Conservation (phyloP, 64 coral and sea anemone species). For the Porites australiensis region DNA sequence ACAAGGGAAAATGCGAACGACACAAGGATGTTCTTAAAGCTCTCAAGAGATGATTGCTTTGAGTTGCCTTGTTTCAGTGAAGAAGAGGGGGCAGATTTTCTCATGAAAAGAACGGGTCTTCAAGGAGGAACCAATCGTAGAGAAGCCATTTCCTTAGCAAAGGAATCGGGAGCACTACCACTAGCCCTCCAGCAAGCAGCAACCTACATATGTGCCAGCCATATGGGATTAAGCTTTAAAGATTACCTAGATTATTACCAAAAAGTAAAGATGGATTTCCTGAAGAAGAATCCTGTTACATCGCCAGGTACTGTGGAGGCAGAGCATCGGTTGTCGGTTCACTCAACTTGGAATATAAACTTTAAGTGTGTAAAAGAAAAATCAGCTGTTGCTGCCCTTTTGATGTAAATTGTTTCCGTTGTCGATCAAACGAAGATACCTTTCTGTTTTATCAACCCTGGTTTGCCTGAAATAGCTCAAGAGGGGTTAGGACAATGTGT, state of each 20-base stretch:
- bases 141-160: conserved; percentile 6
- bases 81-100: conserved; percentile 43
- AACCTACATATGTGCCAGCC: conserved; percentile 48
- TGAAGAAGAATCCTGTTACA: background rate
- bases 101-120: conserved; percentile 13
- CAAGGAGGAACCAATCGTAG: background rate
- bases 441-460: conserved; percentile 31
- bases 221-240: conserved; percentile 48
- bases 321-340: conserved; percentile 42
- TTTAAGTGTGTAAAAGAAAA: conserved; percentile 32
- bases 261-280: background rate
- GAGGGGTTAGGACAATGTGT: conserved; percentile 8
- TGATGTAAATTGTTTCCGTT: conserved; percentile 60
- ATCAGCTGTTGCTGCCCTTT: conserved; percentile 40
- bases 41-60: background rate
- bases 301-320: conserved; percentile 30
- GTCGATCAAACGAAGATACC: conserved; percentile 27
- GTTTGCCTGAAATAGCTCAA: background rate
- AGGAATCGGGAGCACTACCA: conserved; percentile 37
- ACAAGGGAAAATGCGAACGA: conserved; percentile 33
- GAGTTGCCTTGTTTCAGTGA: conserved; percentile 27
- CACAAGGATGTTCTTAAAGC: background rate
- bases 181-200: conserved; percentile 58
- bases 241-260: conserved; percentile 3
- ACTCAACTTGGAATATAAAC: conserved; percentile 66